Evolutionary conservation across 2,888 invertebrate species (phyloP), one percentile per base, ranked within the genome.

Genomic region (Acanthopleura granulata): DNA sequence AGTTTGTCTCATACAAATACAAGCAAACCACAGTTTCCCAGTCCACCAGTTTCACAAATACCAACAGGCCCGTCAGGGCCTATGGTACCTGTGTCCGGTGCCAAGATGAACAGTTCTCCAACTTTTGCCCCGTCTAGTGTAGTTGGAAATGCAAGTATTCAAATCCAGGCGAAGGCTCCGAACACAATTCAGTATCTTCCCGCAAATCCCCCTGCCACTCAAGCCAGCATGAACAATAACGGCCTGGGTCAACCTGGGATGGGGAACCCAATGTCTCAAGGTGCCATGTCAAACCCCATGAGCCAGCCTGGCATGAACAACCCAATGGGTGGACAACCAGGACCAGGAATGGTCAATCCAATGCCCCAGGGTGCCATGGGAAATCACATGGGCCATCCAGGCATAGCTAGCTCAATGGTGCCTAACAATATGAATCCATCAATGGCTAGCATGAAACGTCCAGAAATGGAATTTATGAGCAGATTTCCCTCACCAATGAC

Each of bases 101-200:
- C 85, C 29, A 79, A 49, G 40, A 71, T 71, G 71, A 71, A 27
- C 25, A 40, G 80, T 18, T 84, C 85, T 16, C 84, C 85, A 3
- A 79, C 79, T 61, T 85, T 83, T 78, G n/a, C 18, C 14, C 78
- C 85, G 29, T 78, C 83, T 22, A 85, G 81, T 78, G 85, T 87
- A 73, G 81, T 94, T 87, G 94, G 94, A 85, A 94, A 94, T 81
- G 93, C 95, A 70, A 97, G 96, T 91, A 90, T 92, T 74, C 96
- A 96, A 91, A 97, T 98, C 40, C 98, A 98, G 91, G 95, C 98
- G 15, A 97, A 96, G 91, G 97, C 98, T 16, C 98, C 98, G 0
- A 98, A 98, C 91, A 98, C 98, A 57, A 98, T 98, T 89, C 98
- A 98, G 92, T 98, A 98, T 93, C 93, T 98, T 90, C 98, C 98